Conservation (phyloP, 2,113 vertebrate genomes). For the Microcebus jonahi region DNA sequence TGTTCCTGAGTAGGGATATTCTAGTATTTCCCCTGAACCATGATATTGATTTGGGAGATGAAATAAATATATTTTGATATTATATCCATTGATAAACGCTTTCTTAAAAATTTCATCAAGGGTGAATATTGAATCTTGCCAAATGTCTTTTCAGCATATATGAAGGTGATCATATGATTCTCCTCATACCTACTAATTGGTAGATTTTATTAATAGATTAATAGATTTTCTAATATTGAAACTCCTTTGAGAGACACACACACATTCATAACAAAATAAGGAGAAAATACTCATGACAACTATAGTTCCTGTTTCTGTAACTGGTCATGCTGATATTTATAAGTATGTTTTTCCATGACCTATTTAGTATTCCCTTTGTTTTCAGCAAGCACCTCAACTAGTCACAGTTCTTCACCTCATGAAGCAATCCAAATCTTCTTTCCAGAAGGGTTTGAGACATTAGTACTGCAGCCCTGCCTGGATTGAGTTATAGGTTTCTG, state of each 20-base stretch:
- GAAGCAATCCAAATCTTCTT: neutral
- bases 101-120: neutral
- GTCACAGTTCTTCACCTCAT: neutral
- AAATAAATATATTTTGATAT: constrained; percentile 34
- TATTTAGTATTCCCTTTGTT: neutral
- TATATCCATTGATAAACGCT: neutral
- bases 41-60: neutral
- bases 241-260: neutral
- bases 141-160: neutral
- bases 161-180: neutral
- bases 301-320: neutral
- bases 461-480: neutral
- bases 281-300: neutral
- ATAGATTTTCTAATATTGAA: neutral
- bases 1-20: neutral
- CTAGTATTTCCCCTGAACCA: neutral
- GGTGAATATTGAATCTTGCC: constrained; percentile 4
- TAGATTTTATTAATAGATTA: neutral
- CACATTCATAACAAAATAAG: neutral
- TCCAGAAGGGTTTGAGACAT: neutral
- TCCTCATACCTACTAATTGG: neutral
- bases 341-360: neutral
- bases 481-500: neutral
- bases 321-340: neutral
- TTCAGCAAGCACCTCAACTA: neutral